Evolutionary conservation across 2,888 invertebrate species (phyloP).

Genomic region (Phaonia tiefii): DNA sequence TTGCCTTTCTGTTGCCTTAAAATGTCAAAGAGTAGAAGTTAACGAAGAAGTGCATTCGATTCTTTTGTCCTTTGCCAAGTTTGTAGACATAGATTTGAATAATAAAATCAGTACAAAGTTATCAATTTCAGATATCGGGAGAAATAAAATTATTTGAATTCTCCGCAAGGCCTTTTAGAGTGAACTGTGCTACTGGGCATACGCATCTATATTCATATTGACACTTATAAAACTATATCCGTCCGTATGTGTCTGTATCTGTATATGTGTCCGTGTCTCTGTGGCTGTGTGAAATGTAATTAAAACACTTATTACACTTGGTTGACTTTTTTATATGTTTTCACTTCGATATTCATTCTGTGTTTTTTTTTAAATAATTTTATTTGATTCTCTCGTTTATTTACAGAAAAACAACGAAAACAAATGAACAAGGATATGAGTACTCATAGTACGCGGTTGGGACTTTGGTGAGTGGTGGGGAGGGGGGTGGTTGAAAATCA

Average conservation of each 20-base stretch:
- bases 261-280: background rate
- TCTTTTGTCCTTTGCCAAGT: too few relatives aligned
- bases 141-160: too few relatives aligned
- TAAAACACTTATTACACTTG: slow-evolving; percentile 65
- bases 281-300: slow-evolving; percentile 56
- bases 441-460: too few relatives aligned
- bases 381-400: slow-evolving; percentile 32
- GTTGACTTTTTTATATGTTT: slow-evolving; percentile 30
- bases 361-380: slow-evolving; percentile 47
- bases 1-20: too few relatives aligned
- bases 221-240: background rate
- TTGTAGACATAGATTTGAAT: too few relatives aligned
- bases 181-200: background rate
- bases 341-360: slow-evolving; percentile 19
- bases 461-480: too few relatives aligned
- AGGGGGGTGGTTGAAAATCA: background rate
- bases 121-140: too few relatives aligned
- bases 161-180: slow-evolving; percentile 22
- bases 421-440: background rate
- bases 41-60: too few relatives aligned
- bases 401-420: slow-evolving; percentile 39
- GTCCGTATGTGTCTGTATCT: background rate
- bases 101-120: too few relatives aligned
- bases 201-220: slow-evolving; percentile 7
- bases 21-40: too few relatives aligned